Base-by-base conservation (phyloP, 2,113 vertebrate species). In the Cryptomyrus ogoouensis region DNA sequence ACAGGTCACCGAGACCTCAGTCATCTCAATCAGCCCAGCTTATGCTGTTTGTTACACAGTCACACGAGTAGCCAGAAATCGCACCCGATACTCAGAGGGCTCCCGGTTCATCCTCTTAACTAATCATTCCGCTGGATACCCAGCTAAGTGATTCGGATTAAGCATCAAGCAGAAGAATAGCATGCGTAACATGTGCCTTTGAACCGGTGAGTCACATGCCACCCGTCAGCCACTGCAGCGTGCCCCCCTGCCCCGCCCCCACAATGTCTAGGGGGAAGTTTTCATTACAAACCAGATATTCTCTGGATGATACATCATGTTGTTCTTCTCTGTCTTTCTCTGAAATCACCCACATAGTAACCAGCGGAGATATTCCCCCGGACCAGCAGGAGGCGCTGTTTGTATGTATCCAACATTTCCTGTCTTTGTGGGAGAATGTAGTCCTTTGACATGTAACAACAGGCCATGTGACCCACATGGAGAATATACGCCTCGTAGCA, bases 271-370 rank as follows among this genome's bases (percentile, higher is more conserved):
- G 74, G 74, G 31, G 74, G 35, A 80, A 19, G 35, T 80, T 80
- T 17, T 19, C 27, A 80, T 42, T 80, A 80, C 31, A 39, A 80
- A 17, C 35, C 74, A 7, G 31, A 80, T 77, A 77, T 80, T 42
- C 74, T 19, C 35, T 35, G 74, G 74, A 35, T 74, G 70, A 74
- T 74, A 9, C 70, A 74, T 15, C 9, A 74, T 74, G 3, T 74
- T 17, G 70, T 74, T 35, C 31, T 15, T 74, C 27, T 15, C 10
- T 5, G 10, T 5, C 70, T 74, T 31, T 17, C 31, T 35, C 31
- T 74, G 70, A 80, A 80, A 80, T 80, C 74, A 80, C 74, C 74
- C 17, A 80, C 74, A 42, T 17, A 77, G 31, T 77, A 80, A 80
- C 31, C 31, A 80, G 70, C 17, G 2, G 70, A 10, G 35, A 77